Percentiles rank a stretch among this genome's conserved stretches.
Evolutionary conservation across 2,113 vertebrate genomes (phyloP).

Genomic region (Herpailurus yagouaroundi): DNA sequence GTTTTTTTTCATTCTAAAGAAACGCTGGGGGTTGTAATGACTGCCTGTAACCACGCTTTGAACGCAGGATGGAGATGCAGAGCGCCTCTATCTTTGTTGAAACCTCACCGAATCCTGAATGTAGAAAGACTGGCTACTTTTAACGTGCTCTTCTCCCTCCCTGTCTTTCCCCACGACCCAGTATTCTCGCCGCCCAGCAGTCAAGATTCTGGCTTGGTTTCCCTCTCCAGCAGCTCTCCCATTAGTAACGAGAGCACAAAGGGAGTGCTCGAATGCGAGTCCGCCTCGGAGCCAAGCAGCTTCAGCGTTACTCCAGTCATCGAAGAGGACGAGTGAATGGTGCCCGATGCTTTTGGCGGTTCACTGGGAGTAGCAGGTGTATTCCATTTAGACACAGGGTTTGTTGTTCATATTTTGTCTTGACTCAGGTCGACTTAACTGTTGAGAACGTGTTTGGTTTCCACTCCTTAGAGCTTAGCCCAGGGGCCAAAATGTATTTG

Average conservation of each 20-base stretch:
- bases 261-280: slow-evolving; percentile 87
- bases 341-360: not conserved
- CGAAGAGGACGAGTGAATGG: slow-evolving; percentile 86
- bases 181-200: slow-evolving; percentile 89
- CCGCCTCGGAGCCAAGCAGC: slow-evolving; percentile 80
- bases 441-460: slow-evolving; percentile 70
- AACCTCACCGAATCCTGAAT: slow-evolving; percentile 26
- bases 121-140: slow-evolving; percentile 24
- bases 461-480: slow-evolving; percentile 48
- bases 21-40: not conserved
- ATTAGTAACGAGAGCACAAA: slow-evolving; percentile 86
- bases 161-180: slow-evolving; percentile 74
- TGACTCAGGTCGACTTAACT: slow-evolving; percentile 34
- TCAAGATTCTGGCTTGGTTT: slow-evolving; percentile 89
- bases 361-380: slow-evolving; percentile 44
- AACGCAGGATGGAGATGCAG: slow-evolving; percentile 27
- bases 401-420: slow-evolving; percentile 77
- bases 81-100: slow-evolving; percentile 48
- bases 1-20: not conserved
- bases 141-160: slow-evolving; percentile 55
- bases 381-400: slow-evolving; percentile 61
- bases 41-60: not conserved
- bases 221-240: slow-evolving; percentile 88
- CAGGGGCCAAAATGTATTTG: slow-evolving; percentile 45
- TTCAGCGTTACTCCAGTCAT: slow-evolving; percentile 87